These are phyloP conservation scores for Drosophila rellima DNA, from an alignment of 2,888 invertebrate species.

Conservation along the genomic window DNA sequence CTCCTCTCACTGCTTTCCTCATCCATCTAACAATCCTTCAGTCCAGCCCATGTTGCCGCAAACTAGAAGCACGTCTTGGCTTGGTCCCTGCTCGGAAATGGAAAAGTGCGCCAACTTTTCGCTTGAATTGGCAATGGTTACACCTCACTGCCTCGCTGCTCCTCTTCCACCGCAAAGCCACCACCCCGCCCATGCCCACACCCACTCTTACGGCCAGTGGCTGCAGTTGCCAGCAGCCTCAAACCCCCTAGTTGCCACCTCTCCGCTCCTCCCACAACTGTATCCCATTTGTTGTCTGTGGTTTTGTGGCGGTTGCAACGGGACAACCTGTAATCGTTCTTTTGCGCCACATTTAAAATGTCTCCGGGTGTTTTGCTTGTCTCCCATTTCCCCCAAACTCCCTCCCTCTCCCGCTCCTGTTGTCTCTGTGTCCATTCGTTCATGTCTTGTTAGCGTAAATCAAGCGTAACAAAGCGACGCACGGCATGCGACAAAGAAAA, in stretches of 20 bases:
- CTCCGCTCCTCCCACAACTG: neutral
- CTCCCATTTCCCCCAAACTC: conserved; percentile 11
- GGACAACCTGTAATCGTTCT: conserved; percentile 80
- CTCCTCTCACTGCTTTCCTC: too few relatives aligned
- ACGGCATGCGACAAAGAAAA: conserved; percentile 45
- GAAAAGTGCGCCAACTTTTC: conserved; percentile 81
- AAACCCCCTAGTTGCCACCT: neutral
- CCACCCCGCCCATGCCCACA: neutral
- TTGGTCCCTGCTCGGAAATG: conserved; percentile 66
- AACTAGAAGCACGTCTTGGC: conserved; percentile 61
- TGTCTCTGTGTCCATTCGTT: conserved; percentile 76
- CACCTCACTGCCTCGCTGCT: conserved; percentile 46
- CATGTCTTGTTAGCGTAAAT: conserved; percentile 81
- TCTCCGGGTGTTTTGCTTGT: conserved; percentile 67
- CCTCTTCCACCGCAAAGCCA: conserved; percentile 1
- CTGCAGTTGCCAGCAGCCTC: conserved; percentile 38
- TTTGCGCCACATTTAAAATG: conserved; percentile 80
- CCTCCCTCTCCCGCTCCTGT: neutral
- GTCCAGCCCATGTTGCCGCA: conserved; percentile 4
- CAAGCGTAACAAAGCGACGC: conserved; percentile 80
- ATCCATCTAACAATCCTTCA: conserved; percentile 2
- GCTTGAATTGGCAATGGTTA: conserved; percentile 77
- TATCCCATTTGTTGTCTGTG: conserved; percentile 61
- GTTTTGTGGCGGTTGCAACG: conserved; percentile 61
- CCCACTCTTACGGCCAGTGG: conserved; percentile 1